These are phyloP conservation scores for Ictalurus furcatus DNA, from an alignment of 2,113 vertebrate species.

Conservation along the genomic window DNA sequence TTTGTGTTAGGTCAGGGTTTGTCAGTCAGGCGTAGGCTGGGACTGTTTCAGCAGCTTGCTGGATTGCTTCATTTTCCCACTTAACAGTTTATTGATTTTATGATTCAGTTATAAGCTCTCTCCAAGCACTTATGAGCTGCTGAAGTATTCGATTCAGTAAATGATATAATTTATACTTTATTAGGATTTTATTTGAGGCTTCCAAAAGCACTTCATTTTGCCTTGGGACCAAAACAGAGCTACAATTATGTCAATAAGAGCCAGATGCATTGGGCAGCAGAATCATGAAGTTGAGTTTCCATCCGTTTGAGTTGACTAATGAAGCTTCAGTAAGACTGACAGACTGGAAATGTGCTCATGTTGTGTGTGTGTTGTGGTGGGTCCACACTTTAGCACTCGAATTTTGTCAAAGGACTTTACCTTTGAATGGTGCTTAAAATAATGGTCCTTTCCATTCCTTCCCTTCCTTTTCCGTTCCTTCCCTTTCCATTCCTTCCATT, in stretches of 20 bases:
- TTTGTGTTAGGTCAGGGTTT: slow-evolving; percentile 49
- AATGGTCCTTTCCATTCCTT: neutral
- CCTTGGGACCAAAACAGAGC: slow-evolving; percentile 11
- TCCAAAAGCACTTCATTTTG: slow-evolving; percentile 22
- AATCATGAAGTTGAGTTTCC: neutral
- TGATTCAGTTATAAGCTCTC: slow-evolving; percentile 24
- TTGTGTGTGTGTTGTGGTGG: neutral
- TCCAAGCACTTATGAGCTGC: slow-evolving; percentile 22
- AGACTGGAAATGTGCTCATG: neutral
- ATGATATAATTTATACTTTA: slow-evolving; percentile 21
- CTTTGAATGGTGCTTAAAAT: neutral
- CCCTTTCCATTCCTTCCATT: neutral
- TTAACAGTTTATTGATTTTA: slow-evolving; percentile 26
- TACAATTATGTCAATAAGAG: slow-evolving; percentile 23
- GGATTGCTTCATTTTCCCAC: slow-evolving; percentile 21
- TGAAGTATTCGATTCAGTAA: slow-evolving; percentile 24
- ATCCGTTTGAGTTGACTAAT: neutral
- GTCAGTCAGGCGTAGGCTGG: slow-evolving; percentile 1
- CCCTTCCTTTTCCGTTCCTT: neutral
- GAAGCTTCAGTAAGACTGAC: neutral
- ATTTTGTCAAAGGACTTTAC: neutral
- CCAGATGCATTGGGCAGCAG: slow-evolving; percentile 27
- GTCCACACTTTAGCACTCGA: neutral
- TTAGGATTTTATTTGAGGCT: slow-evolving; percentile 15
- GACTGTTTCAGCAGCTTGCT: slow-evolving; percentile 1